Evolutionary conservation across 2,797 vertebrate species (phyloP).

Genomic region (Molothrus aeneus): DNA sequence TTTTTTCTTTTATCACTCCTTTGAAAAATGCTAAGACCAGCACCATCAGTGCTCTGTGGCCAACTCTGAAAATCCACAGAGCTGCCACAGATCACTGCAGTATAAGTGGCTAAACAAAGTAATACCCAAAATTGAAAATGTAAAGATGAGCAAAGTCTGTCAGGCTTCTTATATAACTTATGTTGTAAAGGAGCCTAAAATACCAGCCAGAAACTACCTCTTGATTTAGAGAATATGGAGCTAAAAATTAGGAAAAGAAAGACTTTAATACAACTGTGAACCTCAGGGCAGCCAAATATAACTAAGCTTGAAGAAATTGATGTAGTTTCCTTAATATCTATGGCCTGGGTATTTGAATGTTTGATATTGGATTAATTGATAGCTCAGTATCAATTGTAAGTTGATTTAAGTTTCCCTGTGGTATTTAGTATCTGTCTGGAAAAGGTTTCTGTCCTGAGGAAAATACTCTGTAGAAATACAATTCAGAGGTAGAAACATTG

Average conservation of each 20-base stretch:
- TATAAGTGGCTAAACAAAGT: neutral
- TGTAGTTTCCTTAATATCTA: neutral
- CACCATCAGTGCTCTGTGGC: neutral
- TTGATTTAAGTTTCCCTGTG: neutral
- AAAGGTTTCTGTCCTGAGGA: neutral
- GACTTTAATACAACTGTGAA: neutral
- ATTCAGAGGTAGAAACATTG: neutral
- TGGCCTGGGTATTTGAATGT: neutral
- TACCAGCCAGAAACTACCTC: neutral
- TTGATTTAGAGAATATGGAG: neutral
- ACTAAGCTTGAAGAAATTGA: neutral
- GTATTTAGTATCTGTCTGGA: neutral
- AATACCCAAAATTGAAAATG: neutral
- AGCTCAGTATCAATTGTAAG: neutral
- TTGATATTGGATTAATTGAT: conserved; percentile 13
- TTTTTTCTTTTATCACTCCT: neutral
- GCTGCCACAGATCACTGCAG: neutral
- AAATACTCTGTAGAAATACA: neutral
- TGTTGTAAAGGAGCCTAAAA: neutral
- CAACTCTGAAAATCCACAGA: neutral
- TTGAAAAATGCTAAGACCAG: neutral
- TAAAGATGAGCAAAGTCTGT: neutral
- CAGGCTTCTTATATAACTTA: neutral
- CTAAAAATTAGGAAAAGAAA: neutral
- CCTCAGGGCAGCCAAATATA: neutral